Evolutionary conservation across 1,140 invertebrate species (phyloP), one percentile per base, ranked within the genome.

Genomic region (Aphelinus certus): DNA sequence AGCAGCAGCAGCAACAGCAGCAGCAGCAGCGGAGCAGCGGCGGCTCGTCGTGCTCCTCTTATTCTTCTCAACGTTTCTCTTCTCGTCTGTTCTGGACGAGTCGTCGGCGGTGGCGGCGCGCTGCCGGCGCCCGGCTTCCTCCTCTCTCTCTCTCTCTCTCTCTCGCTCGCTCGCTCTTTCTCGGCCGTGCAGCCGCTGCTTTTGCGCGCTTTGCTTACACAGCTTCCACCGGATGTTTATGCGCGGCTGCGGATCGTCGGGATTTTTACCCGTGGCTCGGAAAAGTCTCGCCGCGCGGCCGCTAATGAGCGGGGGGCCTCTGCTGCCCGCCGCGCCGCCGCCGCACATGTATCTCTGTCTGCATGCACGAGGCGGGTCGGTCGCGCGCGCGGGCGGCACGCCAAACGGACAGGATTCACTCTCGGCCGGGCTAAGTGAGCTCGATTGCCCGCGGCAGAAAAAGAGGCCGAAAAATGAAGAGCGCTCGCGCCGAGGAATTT

Each of bases 401-500:
- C 26, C 26, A 26, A 26, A 26, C 26, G 26, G 26, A 26, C 26
- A 46, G 68, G 58, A 66, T 71, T 71, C 56, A 63, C 70, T 71
- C 55, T 62, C 26, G 26, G 26, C 26, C 26, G 46, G 61, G 43
- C 64, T 73, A 67, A 73, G 64, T 73, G 64, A 73, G 64, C 71
- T 73, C 67, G 71, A 73, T 73, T 73, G 63, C 64, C 67, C 71
- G 45, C 43, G 49, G 60, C 57, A 72, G 68, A 65, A 64, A 73
- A 26, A 26, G 26, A 73, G 61, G 63, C 49, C 61, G 77, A 79
- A 80, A 81, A 76, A 80, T 79, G 78, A 79, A 80, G 76, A 74
- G 78, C 76, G 78, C 79, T 76, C 26, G 79, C 78, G 79, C 74
- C 76, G 79, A 79, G 78, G 81, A 81, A 80, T 81, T 77, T 80